Evolutionary conservation across 2,113 vertebrate genomes (phyloP).

Genomic region (Catagonus wagneri): DNA sequence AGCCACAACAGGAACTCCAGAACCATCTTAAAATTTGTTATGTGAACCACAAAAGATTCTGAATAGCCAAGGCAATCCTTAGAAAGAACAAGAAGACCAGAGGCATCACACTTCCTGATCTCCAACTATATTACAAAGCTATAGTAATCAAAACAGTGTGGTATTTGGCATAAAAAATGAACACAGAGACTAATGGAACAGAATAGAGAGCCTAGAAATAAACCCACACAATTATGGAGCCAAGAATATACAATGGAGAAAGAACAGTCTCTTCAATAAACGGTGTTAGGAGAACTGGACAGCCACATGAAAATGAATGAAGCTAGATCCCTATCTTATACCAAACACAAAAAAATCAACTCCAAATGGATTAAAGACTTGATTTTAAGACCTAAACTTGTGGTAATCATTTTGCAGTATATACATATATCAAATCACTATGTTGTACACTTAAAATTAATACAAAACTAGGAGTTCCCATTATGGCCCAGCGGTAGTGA

Average conservation of each 20-base stretch:
- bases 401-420: not conserved
- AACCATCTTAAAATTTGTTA: constrained; percentile 23
- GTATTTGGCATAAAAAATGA: constrained; percentile 9
- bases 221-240: not conserved
- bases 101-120: not conserved
- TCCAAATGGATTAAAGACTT: constrained; percentile 10
- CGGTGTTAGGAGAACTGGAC: not conserved
- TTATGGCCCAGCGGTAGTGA: too few relatives aligned
- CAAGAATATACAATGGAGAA: not conserved
- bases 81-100: constrained; percentile 3
- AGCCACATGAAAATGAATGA: constrained; percentile 26
- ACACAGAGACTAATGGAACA: not conserved
- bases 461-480: not conserved
- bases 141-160: not conserved
- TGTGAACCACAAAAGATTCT: not conserved
- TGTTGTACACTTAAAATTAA: constrained; percentile 1
- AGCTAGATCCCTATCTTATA: not conserved
- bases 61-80: not conserved
- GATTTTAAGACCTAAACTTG: not conserved
- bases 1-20: too few relatives aligned
- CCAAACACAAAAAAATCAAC: not conserved
- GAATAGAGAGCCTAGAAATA: not conserved
- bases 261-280: not conserved
- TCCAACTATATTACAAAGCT: constrained; percentile 21
- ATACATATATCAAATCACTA: not conserved